Percentiles rank a stretch among this genome's conserved stretches.
phyloP scores from a whole-genome alignment of 1,140 invertebrate genomes.

The Drosophila pectinifera region DNA sequence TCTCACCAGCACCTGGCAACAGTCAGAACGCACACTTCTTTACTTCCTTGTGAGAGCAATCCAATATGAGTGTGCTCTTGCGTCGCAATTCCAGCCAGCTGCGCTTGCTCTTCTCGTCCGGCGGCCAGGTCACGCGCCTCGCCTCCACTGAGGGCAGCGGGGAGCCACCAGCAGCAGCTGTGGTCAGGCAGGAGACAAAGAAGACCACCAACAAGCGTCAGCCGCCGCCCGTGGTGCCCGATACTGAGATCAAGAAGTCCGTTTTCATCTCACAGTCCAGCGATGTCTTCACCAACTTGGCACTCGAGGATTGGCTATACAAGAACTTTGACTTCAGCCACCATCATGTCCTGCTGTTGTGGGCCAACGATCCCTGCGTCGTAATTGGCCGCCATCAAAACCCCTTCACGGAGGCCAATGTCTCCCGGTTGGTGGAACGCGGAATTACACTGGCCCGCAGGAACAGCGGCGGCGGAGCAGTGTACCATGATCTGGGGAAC shows the following conservation, averaged over 20 bases:
- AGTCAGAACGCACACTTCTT: constrained; percentile 15
- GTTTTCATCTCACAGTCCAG: constrained; percentile 96
- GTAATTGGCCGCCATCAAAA: constrained; percentile 99
- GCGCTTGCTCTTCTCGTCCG: constrained; percentile 58
- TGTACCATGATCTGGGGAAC: constrained; percentile 98
- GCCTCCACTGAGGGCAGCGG: constrained; percentile 32
- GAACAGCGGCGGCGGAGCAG: constrained; percentile 98
- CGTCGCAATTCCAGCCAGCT: constrained; percentile 74
- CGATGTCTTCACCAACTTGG: constrained; percentile 95
- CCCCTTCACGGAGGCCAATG: constrained; percentile 96
- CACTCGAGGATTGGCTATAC: constrained; percentile 98
- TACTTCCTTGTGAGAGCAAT: constrained; percentile 50
- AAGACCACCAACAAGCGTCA: constrained; percentile 27
- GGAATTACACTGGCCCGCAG: constrained; percentile 92
- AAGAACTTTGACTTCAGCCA: constrained; percentile 92
- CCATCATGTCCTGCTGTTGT: constrained; percentile 94
- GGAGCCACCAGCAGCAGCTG: constrained; percentile 22
- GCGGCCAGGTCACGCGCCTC: constrained; percentile 58
- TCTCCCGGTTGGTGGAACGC: constrained; percentile 87
- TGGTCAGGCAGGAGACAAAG: constrained; percentile 4
- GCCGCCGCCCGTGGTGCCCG: constrained; percentile 34
- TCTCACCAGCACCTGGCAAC: constrained; percentile 28
- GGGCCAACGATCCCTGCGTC: constrained; percentile 96
- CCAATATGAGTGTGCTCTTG: constrained; percentile 58
- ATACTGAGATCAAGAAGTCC: constrained; percentile 89